Evolutionary conservation across 2,113 vertebrate species (phyloP).

Genomic region (Cryptotis parvus): DNA sequence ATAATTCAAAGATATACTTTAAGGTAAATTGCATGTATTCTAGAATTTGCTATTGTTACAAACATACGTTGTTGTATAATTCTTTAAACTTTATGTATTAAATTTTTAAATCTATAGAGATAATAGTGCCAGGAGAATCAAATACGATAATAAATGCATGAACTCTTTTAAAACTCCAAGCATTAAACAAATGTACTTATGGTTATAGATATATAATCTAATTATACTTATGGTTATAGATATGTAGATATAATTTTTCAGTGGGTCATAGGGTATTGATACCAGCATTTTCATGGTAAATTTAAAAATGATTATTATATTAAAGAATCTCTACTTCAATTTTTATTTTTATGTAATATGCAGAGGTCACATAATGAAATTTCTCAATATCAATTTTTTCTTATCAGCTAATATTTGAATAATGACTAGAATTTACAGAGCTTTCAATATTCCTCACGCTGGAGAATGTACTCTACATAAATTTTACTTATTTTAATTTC

Average conservation of each 20-base stretch:
- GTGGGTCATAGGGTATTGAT: not conserved
- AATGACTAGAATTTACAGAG: too few relatives aligned
- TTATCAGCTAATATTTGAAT: too few relatives aligned
- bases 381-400: not conserved
- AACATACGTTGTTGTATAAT: not conserved
- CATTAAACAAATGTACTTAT: not conserved
- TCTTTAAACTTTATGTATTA: not conserved
- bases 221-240: not conserved
- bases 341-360: not conserved
- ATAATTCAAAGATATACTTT: not conserved
- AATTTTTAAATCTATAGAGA: conserved; percentile 1
- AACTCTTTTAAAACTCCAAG: not conserved
- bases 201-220: too few relatives aligned
- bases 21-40: not conserved
- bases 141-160: not conserved
- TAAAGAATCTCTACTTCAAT: not conserved
- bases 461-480: too few relatives aligned
- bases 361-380: not conserved
- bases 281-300: not conserved
- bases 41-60: not conserved
- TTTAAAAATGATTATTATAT: not conserved
- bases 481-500: too few relatives aligned
- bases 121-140: not conserved
- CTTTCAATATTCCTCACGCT: too few relatives aligned
- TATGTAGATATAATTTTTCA: not conserved